phyloP scores from a whole-genome alignment of 2,888 invertebrate species.

The Mesochorus sp. region DNA sequence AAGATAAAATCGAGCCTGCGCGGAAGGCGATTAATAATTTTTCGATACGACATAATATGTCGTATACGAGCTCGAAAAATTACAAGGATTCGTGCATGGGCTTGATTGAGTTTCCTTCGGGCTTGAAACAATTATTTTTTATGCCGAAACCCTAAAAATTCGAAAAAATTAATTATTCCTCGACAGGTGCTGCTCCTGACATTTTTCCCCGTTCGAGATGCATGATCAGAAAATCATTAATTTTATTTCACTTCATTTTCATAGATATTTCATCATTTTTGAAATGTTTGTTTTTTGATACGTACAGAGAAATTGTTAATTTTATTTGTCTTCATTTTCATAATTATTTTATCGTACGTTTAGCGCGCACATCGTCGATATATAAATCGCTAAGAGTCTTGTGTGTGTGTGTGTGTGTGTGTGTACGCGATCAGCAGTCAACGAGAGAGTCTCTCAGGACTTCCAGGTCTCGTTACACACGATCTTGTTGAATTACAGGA shows the following conservation, averaged over 20 bases:
- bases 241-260: neutral
- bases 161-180: too few species aligned
- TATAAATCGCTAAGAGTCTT: conserved; percentile 15
- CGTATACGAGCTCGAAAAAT: too few species aligned
- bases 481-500: conserved; percentile 43
- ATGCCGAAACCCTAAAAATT: too few species aligned
- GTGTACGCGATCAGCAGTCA: conserved; percentile 33
- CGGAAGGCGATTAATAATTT: too few species aligned
- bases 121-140: too few species aligned
- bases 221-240: neutral
- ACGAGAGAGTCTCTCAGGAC: conserved; percentile 34
- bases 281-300: conserved; percentile 16
- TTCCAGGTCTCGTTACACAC: conserved; percentile 61
- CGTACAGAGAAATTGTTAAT: conserved; percentile 30
- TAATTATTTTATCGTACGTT: conserved; percentile 1
- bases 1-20: too few species aligned
- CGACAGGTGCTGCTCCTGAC: too few species aligned
- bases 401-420: too few species aligned
- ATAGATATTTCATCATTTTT: conserved; percentile 7
- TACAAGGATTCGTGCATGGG: too few species aligned
- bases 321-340: neutral
- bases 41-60: too few species aligned
- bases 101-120: too few species aligned
- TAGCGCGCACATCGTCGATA: neutral
- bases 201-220: too few species aligned